These are phyloP conservation scores for Mus pahari DNA, from an alignment of 2,113 vertebrate species.

Conservation along the genomic window DNA sequence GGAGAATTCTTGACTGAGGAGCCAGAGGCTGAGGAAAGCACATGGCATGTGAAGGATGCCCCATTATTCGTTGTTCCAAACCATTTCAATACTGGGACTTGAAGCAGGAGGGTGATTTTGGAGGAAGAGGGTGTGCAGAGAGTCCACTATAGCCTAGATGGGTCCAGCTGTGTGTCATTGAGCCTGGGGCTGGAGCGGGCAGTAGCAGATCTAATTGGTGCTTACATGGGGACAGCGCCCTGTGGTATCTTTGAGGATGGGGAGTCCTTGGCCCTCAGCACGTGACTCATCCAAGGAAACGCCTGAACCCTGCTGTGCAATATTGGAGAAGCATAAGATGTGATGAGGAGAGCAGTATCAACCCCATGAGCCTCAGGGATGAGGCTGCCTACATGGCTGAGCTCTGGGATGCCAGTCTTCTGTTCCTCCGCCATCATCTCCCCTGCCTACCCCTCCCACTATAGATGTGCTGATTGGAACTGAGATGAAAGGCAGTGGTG, in stretches of 20 bases:
- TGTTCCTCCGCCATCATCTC: neutral
- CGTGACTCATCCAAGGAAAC: neutral
- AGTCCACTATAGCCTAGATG: neutral
- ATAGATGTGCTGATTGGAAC: no score
- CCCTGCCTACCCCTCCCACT: neutral
- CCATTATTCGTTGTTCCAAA: neutral
- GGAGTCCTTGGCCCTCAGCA: neutral
- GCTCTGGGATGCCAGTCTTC: neutral
- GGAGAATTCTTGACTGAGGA: neutral
- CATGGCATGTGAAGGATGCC: neutral
- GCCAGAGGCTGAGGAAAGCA: neutral
- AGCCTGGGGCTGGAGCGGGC: neutral
- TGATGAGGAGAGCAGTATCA: neutral
- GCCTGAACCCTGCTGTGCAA: neutral
- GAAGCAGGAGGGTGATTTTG: neutral
- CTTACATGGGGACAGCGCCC: neutral
- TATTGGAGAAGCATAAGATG: neutral
- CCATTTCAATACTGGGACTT: no score
- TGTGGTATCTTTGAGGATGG: neutral
- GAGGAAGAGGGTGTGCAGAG: neutral
- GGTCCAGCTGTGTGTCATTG: neutral
- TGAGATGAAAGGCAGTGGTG: neutral
- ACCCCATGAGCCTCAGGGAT: no score
- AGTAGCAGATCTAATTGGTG: neutral
- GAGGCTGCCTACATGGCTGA: neutral